Percentiles rank a stretch among this genome's conserved stretches.
Evolutionary conservation across 1,140 invertebrate genomes (phyloP).

Genomic region (Drosophila bocki): DNA sequence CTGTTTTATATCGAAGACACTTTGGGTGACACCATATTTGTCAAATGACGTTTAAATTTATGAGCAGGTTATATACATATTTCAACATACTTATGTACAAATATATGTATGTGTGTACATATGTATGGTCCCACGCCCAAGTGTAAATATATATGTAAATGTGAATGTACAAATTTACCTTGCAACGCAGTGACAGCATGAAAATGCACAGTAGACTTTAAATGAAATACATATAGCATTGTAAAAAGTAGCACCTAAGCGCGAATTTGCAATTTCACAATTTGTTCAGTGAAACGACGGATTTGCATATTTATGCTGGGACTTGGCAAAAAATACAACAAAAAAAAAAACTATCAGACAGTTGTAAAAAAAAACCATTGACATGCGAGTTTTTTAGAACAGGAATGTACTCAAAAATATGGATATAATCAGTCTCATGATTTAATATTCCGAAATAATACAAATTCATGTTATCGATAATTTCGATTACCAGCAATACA

Average conservation of each 20-base stretch:
- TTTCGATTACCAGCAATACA: neutral
- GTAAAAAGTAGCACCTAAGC: conserved; percentile 13
- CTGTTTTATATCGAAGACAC: conserved; percentile 51
- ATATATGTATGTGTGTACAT: conserved; percentile 1
- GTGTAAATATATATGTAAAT: conserved; percentile 4
- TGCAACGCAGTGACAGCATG: conserved; percentile 6
- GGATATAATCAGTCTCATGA: neutral
- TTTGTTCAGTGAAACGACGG: conserved; percentile 13
- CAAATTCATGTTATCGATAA: neutral
- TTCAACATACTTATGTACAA: conserved; percentile 15
- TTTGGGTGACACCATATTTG: conserved; percentile 22
- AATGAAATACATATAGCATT: conserved; percentile 4
- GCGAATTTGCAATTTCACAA: conserved; percentile 15
- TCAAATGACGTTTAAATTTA: conserved; percentile 76
- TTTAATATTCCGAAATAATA: neutral
- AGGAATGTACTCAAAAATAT: too few species aligned
- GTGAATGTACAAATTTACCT: conserved; percentile 6
- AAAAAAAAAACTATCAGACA: neutral
- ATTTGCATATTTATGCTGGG: conserved; percentile 2
- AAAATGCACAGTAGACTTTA: conserved; percentile 18
- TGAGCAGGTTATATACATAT: conserved; percentile 49
- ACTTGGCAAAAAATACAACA: neutral
- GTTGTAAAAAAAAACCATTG: neutral
- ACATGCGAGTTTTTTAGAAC: neutral
- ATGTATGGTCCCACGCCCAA: conserved; percentile 1